Conservation (phyloP, 2,797 vertebrate genomes). For the Octomys mimax region DNA sequence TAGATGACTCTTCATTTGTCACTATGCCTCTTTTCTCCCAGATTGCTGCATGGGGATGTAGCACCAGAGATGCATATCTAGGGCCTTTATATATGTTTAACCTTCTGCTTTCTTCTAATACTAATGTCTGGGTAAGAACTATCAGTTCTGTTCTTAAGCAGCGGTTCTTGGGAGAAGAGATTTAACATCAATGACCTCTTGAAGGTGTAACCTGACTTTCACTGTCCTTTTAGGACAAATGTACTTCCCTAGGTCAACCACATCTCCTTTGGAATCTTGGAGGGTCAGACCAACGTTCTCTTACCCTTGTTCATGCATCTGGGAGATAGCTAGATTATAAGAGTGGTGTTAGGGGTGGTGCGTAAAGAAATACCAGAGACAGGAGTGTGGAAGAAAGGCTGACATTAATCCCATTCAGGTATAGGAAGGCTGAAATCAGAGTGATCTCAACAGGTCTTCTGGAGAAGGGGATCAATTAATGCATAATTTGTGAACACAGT, state of each 20-base stretch:
- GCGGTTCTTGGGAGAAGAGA: background rate
- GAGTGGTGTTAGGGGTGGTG: background rate
- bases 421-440: background rate
- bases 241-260: background rate
- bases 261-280: background rate
- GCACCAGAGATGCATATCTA: background rate
- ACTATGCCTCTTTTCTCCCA: background rate
- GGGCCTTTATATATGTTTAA: background rate
- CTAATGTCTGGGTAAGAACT: background rate
- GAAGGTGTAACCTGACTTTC: background rate
- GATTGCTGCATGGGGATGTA: background rate
- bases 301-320: background rate
- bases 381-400: background rate
- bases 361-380: background rate
- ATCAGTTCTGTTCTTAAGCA: background rate
- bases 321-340: background rate
- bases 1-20: background rate
- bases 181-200: background rate
- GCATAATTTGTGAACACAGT: background rate
- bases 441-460: background rate
- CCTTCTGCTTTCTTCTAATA: background rate
- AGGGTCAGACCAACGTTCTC: background rate
- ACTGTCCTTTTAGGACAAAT: background rate
- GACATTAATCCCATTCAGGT: background rate
- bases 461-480: background rate